Evolutionary conservation across 2,113 vertebrate species (phyloP).

Genomic region (Catharus bicknelli): DNA sequence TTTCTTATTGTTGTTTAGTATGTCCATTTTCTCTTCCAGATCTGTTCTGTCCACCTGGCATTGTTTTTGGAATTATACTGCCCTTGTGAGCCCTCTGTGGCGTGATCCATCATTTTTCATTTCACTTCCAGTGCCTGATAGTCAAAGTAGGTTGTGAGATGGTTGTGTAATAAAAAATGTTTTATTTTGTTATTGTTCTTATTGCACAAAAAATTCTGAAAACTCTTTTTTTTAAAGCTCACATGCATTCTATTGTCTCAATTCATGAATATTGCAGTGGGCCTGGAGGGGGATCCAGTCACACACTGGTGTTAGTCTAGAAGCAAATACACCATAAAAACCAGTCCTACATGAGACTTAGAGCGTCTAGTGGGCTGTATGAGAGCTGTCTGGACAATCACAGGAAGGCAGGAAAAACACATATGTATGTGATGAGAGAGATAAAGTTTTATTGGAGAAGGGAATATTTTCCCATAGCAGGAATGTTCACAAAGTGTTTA

Average conservation of each 20-base stretch:
- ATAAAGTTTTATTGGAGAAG: background rate
- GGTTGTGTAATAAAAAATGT: background rate
- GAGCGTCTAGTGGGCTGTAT: background rate
- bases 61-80: background rate
- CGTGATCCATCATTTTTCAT: background rate
- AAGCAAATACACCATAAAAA: background rate
- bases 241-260: fast-evolving
- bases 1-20: background rate
- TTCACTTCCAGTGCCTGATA: background rate
- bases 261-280: background rate
- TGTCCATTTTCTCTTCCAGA: background rate
- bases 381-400: background rate
- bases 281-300: background rate
- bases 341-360: background rate
- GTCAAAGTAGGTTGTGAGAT: background rate
- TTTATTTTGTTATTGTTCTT: background rate
- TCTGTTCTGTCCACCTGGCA: background rate
- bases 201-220: background rate
- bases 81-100: background rate
- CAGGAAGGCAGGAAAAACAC: background rate
- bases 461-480: background rate
- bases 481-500: background rate
- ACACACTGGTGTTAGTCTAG: background rate
- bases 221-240: background rate
- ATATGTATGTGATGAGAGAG: fast-evolving